Evolutionary conservation across 1,140 invertebrate genomes (phyloP), one percentile per base, ranked within the genome.

Genomic region (Steinernema khuongi): DNA sequence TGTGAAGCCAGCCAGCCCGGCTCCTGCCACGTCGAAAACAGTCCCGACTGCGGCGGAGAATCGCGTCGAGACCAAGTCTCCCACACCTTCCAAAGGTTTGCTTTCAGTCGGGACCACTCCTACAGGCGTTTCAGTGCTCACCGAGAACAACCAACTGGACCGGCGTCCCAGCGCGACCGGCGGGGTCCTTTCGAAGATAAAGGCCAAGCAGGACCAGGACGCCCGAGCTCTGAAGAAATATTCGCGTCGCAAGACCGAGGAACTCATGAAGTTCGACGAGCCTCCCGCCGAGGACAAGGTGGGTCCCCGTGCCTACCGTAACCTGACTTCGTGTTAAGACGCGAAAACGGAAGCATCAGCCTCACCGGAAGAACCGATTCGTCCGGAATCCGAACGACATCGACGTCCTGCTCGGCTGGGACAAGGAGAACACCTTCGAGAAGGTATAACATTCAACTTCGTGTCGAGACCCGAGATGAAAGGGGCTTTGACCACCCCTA

Each of bases 341-440:
- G 14, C 50, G 50, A 14, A 60, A 60, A 22, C 50, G 50, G 11
- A 60, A 60, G 50, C 50, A 60, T 60, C 71, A 29, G 26, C 71
- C 26, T 19, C 71, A 30, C 44, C 71, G 60, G 32, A 29, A 30
- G 60, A 72, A 60, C 22, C 67, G 66, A 60, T 32, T 68, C 44
- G 68, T 44, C 32, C 60, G 76, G 43, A 43, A 31, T 11, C 32
- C 43, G n/a, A 69, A 68, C 30, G 74, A 73, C 44, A 78, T 74
- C 43, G 74, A 72, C 66, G 66, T 73, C 29, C 74, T 75, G 1
- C 74, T 75, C 19, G 74, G 74, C 19, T 74, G 50, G 68, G 71
- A 72, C 41, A 77, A 73, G 32, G 70, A 32, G 30, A 66, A 69
- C 70, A 73, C 33, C n/a, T 73, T 50, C 44, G 76, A 77, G 30